Evolutionary conservation across 2,113 vertebrate species (phyloP), one percentile per base, ranked within the genome.

Genomic region (Crotalus horridus): DNA sequence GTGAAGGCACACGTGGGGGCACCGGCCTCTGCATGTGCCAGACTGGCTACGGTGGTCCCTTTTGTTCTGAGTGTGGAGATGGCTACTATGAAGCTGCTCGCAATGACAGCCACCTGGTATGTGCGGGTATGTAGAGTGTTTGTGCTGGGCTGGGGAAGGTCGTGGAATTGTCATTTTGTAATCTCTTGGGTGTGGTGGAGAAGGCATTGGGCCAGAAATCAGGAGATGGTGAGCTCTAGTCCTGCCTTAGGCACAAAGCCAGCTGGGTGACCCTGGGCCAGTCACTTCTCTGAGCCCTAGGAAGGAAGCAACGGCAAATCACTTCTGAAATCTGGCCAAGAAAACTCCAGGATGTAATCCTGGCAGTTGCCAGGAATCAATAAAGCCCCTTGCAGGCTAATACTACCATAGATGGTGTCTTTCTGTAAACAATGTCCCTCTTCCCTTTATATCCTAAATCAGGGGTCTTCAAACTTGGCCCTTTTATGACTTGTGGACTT

Each of bases 11-110:
- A 0, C 98, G 99, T 39, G 96, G 95, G 0, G 99, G 99, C 96
- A 99, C 98, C 0, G 99, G 99, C 86, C 98, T 98, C 46, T 99
- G 99, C 1, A 98, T 98, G 94, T 99, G 99, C 95, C 98, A 98
- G 94, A 97, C 98, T 0, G 99, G 99, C 91, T 99, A 99, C 0
- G 98, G 98, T 0, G 99, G 99, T 3, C 96, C 97, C 6, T 97
- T 99, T 93, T 99, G 99, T 17, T 97, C 98, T 24, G 98, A 98
- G 91, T 99, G 99, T 0, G 98, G 99, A 0, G 98, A 99, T 0
- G 99, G 99, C 94, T 99, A 99, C 97, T 99, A 98, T 10, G 98
- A 99, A 95, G 98, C 98, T 9, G 98, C 98, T 0, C 97, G 97
- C 87, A 98, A 98, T 94, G 97, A 98, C 96, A 99, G 98, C 95